Evolutionary conservation across 2,113 vertebrate species (phyloP).

Genomic region (Anguilla japonica): DNA sequence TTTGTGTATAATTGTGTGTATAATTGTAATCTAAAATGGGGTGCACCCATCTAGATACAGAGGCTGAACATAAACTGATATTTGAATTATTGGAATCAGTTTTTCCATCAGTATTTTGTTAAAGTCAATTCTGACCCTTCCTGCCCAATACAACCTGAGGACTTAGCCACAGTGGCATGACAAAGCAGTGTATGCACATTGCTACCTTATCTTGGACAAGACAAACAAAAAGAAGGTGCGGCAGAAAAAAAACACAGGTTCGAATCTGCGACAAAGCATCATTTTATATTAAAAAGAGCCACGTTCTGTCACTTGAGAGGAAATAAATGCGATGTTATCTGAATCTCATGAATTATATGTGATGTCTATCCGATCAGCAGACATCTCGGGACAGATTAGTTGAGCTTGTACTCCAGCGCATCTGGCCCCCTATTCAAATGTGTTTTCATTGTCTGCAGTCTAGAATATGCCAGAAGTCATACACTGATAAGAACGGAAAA

Average conservation of each 20-base stretch:
- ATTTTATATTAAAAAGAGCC: background rate
- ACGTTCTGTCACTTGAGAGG: constrained; percentile 4
- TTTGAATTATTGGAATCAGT: background rate
- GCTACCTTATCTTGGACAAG: background rate
- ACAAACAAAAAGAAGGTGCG: background rate
- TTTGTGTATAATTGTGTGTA: background rate
- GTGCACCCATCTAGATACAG: background rate
- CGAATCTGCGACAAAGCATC: background rate
- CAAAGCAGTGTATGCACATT: background rate
- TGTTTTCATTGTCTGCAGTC: constrained; percentile 33
- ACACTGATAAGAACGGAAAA: constrained; percentile 25
- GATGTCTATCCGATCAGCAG: constrained; percentile 12
- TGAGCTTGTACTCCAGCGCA: constrained; percentile 33
- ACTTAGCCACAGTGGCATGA: background rate
- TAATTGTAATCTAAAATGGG: background rate
- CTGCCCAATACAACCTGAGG: background rate
- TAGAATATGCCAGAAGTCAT: constrained; percentile 35
- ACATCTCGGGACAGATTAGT: constrained; percentile 39
- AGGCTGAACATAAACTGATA: background rate
- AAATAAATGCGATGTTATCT: constrained; percentile 13
- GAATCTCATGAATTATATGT: constrained; percentile 13
- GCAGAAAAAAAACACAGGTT: background rate
- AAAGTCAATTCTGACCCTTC: background rate
- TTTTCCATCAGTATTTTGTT: background rate
- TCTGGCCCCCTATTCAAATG: constrained; percentile 47